These are phyloP conservation scores for Apomyelois bistriatella DNA, from an alignment of 2,888 invertebrate genomes.

Conservation along the genomic window DNA sequence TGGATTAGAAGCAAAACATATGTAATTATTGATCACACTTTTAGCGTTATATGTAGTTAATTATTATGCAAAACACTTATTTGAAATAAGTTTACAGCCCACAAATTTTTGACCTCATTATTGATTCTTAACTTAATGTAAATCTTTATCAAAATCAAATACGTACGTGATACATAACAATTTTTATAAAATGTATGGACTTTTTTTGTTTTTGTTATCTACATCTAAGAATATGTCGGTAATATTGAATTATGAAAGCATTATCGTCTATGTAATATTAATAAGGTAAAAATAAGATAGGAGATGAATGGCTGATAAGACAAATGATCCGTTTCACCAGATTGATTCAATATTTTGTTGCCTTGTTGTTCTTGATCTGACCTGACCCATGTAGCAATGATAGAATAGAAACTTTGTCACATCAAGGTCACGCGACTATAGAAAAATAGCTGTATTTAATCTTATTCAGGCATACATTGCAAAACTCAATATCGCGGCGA, in stretches of 20 bases:
- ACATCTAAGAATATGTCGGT: neutral
- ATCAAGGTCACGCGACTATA: conserved; percentile 41
- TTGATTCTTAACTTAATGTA: too few species aligned
- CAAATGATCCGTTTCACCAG: neutral
- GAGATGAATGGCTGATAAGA: neutral
- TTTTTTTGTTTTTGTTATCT: neutral
- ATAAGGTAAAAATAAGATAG: conserved; percentile 2
- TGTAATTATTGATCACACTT: too few species aligned
- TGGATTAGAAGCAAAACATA: too few species aligned
- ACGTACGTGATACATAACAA: neutral
- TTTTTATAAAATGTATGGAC: neutral
- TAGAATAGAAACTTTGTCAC: conserved; percentile 26
- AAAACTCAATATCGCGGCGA: conserved; percentile 62
- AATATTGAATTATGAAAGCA: neutral
- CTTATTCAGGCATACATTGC: conserved; percentile 51
- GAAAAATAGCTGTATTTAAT: conserved; percentile 37
- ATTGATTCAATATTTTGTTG: too few species aligned
- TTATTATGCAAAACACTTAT: too few species aligned
- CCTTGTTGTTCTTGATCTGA: too few species aligned
- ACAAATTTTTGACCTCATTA: neutral
- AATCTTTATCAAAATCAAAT: neutral
- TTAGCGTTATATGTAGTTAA: too few species aligned
- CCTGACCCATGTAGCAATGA: neutral
- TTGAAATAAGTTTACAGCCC: too few species aligned
- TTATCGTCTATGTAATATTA: neutral